Base-by-base conservation (phyloP, 1,140 invertebrate genomes). In the Portunus trituberculatus region DNA sequence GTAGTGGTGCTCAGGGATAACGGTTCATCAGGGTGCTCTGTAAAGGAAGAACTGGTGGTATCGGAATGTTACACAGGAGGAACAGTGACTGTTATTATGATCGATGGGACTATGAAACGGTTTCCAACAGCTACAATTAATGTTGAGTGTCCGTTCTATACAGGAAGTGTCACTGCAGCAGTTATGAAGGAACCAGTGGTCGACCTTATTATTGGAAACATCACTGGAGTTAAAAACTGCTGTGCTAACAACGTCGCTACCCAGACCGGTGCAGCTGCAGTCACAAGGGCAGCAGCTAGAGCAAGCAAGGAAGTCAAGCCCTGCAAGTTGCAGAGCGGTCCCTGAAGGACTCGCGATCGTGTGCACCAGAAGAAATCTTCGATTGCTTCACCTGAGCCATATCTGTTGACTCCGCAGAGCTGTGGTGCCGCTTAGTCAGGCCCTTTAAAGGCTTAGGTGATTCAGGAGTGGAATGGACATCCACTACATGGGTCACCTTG, bases 221-320 rank as follows among this genome's bases (percentile, higher is more conserved):
- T 87, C 29, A 3, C 84, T 87, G 84, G 84, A 29, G 28, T n/a
- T 8, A 87, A 14, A 14, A 3, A 14, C 12, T 87, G 3, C 29
- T 10, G 4, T 29, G 12, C 8, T 4, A 87, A 10, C 8, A 20
- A 87, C 2, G 39, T 29, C 7, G 4, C 14, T 29, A 87, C 84
- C 6, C 84, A 87, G 20, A 87, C 29, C 14, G 4, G 25, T 29
- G 25, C 25, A 29, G 39, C 12, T 4, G 39, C 84, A 29, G 84
- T 29, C 28, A 29, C 84, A 45, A 52, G 10, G 4, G 28, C 29
- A 87, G 4, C 8, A 87, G 84, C 99, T 98, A 25, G 12, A 25
- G 59, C 59, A 76, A 76, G n/a, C n/a, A n/a, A n/a, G n/a, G n/a
- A n/a, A n/a, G n/a, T n/a, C n/a, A 14, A 14, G 14, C 6, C 6